phyloP scores from a whole-genome alignment of 2,113 vertebrate genomes.

The rat (Rattus norvegicus) region DNA sequence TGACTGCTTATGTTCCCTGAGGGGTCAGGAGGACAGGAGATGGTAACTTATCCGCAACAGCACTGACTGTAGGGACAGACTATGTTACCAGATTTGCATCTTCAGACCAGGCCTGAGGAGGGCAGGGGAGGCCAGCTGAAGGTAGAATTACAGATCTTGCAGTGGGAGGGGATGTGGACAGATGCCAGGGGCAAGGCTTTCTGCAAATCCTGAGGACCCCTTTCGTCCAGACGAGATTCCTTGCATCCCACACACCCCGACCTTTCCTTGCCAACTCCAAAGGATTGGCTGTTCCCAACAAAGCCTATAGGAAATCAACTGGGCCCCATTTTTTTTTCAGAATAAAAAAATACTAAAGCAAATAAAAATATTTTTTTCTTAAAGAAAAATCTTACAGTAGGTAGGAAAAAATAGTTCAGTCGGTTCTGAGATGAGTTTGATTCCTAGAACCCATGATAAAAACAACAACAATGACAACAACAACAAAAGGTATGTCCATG shows the following conservation, averaged over 20 bases:
- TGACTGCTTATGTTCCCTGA: neutral
- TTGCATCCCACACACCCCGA: neutral
- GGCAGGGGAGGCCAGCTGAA: neutral
- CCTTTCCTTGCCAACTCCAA: neutral
- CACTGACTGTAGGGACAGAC: neutral
- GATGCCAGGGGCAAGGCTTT: neutral
- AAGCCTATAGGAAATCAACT: neutral
- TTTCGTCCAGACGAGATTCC: neutral
- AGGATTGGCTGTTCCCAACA: neutral
- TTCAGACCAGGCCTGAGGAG: neutral
- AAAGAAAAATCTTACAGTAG: neutral
- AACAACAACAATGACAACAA: neutral
- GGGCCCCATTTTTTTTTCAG: neutral
- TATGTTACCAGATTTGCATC: constrained; percentile 9
- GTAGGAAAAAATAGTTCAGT: neutral
- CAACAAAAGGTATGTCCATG: neutral
- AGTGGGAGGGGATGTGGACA: neutral
- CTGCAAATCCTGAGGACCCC: neutral
- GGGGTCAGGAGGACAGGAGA: neutral
- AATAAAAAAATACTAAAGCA: neutral
- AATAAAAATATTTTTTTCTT: neutral
- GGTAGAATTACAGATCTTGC: neutral
- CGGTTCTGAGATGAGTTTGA: neutral
- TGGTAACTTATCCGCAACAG: neutral
- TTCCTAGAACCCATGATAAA: neutral